phyloP scores from a whole-genome alignment of 1,140 invertebrate genomes.

The Camponotus floridanus region DNA sequence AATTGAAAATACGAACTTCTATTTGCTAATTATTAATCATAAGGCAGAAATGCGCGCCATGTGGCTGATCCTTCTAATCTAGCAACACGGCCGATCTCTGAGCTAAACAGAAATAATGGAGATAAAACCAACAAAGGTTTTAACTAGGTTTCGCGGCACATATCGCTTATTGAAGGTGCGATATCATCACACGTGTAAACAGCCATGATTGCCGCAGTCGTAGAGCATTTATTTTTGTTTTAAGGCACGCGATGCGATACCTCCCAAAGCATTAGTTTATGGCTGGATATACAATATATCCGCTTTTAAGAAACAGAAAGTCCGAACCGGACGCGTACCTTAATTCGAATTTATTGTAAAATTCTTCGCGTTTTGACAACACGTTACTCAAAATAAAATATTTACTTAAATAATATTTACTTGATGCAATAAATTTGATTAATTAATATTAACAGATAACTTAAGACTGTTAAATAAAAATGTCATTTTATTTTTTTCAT shows the following conservation, averaged over 20 bases:
- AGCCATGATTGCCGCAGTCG: conserved; percentile 57
- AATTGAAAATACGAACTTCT: conserved; percentile 24
- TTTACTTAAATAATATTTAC: too few relatives aligned
- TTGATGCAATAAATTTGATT: background rate
- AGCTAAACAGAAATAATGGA: conserved; percentile 65
- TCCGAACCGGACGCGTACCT: conserved; percentile 64
- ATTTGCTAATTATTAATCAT: conserved; percentile 40
- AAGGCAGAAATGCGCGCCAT: background rate
- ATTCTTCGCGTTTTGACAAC: conserved; percentile 16
- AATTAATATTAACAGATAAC: background rate
- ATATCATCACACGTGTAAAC: conserved; percentile 65
- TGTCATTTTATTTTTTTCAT: too few relatives aligned
- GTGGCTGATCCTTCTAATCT: conserved; percentile 39
- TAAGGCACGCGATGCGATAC: conserved; percentile 66
- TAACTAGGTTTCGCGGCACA: conserved; percentile 64
- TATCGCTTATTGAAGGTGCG: conserved; percentile 57
- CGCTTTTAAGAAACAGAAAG: conserved; percentile 62
- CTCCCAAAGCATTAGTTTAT: conserved; percentile 70
- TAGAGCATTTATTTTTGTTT: conserved; percentile 63
- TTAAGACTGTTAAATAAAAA: background rate
- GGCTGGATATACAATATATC: conserved; percentile 64
- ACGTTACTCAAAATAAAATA: background rate
- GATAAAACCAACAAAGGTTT: conserved; percentile 70
- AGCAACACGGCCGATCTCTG: conserved; percentile 30
- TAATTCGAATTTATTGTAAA: conserved; percentile 71